Conservation (phyloP, 2,888 invertebrate genomes). For the Tholera decimalis region DNA sequence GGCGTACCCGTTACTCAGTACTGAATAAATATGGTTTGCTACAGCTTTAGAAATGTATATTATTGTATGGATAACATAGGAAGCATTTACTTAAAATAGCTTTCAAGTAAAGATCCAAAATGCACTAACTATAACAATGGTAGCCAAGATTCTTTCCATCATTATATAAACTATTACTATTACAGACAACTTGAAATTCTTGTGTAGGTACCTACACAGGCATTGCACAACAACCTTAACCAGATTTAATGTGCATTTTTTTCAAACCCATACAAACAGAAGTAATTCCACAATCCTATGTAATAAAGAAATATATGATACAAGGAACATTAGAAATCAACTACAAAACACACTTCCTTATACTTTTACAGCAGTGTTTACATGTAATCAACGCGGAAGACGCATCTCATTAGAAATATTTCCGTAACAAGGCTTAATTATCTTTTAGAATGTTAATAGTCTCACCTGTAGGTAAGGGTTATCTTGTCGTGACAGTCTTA, state of each 20-base stretch:
- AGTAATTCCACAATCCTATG: constrained; percentile 2
- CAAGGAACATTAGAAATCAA: constrained; percentile 27
- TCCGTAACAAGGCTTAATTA: constrained; percentile 33
- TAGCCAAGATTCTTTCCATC: neutral
- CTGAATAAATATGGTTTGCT: too few species aligned
- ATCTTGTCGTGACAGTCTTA: constrained; percentile 95
- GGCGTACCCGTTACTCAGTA: too few species aligned
- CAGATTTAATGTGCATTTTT: neutral
- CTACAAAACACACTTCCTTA: constrained; percentile 41
- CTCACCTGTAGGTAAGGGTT: constrained; percentile 95
- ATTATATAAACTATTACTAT: constrained; percentile 21
- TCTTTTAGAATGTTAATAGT: constrained; percentile 51
- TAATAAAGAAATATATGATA: constrained; percentile 2
- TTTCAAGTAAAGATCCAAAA: neutral
- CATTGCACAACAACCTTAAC: constrained; percentile 26
- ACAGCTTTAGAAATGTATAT: too few species aligned
- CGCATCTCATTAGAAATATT: constrained; percentile 55
- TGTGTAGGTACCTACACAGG: neutral
- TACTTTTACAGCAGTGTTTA: constrained; percentile 35
- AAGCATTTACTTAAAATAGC: too few species aligned
- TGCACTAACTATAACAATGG: neutral
- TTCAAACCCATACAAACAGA: neutral
- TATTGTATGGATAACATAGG: too few species aligned
- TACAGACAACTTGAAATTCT: constrained; percentile 28
- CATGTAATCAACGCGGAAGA: constrained; percentile 49